Percentiles rank a stretch among this genome's conserved stretches.
These are phyloP conservation scores for Lasioglossum villosulum DNA, from an alignment of 2,888 invertebrate species.

Conservation along the genomic window DNA sequence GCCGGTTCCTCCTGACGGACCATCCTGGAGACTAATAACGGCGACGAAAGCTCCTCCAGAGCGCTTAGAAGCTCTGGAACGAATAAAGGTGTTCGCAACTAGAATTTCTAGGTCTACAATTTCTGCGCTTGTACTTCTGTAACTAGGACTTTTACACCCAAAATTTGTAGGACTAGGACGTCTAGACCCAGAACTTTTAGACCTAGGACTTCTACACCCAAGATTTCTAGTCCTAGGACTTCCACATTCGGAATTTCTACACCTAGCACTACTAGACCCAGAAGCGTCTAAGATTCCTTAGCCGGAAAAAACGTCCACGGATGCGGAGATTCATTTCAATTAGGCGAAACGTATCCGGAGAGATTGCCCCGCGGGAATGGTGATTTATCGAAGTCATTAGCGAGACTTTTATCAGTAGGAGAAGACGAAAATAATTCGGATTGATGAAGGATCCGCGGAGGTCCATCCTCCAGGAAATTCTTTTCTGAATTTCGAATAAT, in stretches of 20 bases:
- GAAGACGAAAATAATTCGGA: background rate
- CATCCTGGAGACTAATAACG: no score
- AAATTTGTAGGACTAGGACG: no score
- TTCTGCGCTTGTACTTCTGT: background rate
- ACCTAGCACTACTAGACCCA: no score
- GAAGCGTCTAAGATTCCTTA: background rate
- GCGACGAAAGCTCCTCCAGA: no score
- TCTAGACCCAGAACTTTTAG: no score
- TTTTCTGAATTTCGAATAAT: background rate
- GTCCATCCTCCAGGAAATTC: background rate
- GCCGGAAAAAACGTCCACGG: background rate
- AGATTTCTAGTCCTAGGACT: no score
- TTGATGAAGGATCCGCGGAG: background rate
- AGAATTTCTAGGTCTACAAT: background rate
- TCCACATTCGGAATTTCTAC: no score
- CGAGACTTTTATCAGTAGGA: background rate
- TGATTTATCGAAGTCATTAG: conserved; percentile 2
- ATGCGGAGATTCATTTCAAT: background rate
- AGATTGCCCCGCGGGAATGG: background rate
- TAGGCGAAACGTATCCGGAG: background rate
- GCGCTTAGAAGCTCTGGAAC: background rate
- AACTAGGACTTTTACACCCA: background rate
- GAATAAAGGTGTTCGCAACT: background rate
- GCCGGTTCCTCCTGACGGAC: background rate
- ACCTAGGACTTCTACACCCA: no score